A percentile compares a stretch with the other conserved stretches of the same genome.
phyloP scores from a whole-genome alignment of 2,888 invertebrate genomes.

The Agonum fuliginosum region DNA sequence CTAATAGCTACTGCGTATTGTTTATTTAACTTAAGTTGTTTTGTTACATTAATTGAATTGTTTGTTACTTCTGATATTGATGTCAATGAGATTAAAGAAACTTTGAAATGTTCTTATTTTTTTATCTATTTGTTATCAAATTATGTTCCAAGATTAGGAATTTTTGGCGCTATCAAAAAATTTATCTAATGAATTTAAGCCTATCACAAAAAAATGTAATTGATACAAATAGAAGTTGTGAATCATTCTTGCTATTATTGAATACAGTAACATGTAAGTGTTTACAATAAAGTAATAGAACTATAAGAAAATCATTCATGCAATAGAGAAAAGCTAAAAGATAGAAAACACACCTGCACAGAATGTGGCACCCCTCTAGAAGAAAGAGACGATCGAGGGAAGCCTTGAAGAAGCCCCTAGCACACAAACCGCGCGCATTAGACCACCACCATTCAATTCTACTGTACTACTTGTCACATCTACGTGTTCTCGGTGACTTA shows the following conservation, averaged over 20 bases:
- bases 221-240: constrained; percentile 32
- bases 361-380: constrained; percentile 72
- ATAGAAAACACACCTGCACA: constrained; percentile 72
- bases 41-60: not conserved
- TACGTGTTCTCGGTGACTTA: constrained; percentile 70
- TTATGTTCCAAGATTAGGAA: constrained; percentile 12
- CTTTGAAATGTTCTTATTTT: constrained; percentile 6
- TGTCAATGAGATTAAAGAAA: constrained; percentile 28
- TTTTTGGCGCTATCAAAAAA: constrained; percentile 37
- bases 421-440: constrained; percentile 39
- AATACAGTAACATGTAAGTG: too few species aligned
- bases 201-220: not conserved
- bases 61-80: constrained; percentile 11
- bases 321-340: constrained; percentile 49
- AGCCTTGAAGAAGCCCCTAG: constrained; percentile 74
- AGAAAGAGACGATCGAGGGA: constrained; percentile 72
- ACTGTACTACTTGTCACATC: too few species aligned
- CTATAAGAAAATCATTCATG: too few species aligned
- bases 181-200: not conserved
- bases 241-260: constrained; percentile 41
- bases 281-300: too few species aligned
- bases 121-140: constrained; percentile 22
- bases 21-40: not conserved
- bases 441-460: constrained; percentile 37
- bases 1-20: constrained; percentile 11